Evolutionary conservation across 1,140 invertebrate genomes (phyloP), one percentile per base, ranked within the genome.

Genomic region (Drosophila varians): DNA sequence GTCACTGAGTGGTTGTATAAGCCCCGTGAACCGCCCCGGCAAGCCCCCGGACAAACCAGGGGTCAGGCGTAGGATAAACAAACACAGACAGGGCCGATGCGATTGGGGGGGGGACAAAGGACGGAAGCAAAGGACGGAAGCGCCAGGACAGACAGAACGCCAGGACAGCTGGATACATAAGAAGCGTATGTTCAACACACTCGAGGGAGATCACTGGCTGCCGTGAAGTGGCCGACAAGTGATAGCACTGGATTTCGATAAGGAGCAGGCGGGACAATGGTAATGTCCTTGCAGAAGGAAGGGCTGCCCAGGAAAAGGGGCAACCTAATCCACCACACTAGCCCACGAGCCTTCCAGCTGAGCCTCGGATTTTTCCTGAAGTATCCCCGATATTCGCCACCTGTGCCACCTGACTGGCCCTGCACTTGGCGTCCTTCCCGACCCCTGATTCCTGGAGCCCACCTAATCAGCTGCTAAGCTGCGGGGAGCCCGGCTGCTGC

Each of bases 1-100:
- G 80, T 86, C 80, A 86, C 80, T 86, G 82, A 86, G 80, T 86
- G 80, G 77, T 86, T 86, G 73, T 86, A 86, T 87, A 86, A 86
- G 80, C 82, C 36, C 48, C 61, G 54, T 23, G 42, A 46, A 25
- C 42, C 38, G 48, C 40, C 12, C 12, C 40, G 16, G 11, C 47
- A 36, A 55, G 16, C 47, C 34, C n/a, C 16, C 4, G 19, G 6
- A 28, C 28, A n/a, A 18, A 6, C 54, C 62, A 53, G 65, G 61
- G 65, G 61, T 68, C 65, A 42, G 66, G 46, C 36, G 36, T 31
- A 26, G 65, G 65, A 60, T 61, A 79, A 55, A 70, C 69, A 74
- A 40, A 52, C 52, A 77, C 55, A 66, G 47, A 65, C 57, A 55
- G 25, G 26, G 4, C 46, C 8, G 48, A 14, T 40, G 25, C 0